Percentiles rank a stretch among this genome's conserved stretches.
Conservation (phyloP, 2,113 vertebrate species). For the Propithecus coquereli region DNA sequence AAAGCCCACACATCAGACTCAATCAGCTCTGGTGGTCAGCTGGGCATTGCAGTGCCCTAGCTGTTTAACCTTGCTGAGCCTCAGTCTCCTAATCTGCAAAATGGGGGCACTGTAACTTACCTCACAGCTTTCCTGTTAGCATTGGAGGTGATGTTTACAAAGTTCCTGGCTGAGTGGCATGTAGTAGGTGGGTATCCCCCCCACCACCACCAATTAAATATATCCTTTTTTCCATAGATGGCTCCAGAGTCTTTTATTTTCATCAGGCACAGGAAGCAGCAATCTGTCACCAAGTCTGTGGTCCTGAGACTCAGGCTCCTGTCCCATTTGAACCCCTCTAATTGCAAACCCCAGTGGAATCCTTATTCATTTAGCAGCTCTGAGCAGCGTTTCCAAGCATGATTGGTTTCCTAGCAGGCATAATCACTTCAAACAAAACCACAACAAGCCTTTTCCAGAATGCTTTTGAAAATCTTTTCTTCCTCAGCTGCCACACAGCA, state of each 20-base stretch:
- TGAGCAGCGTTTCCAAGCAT: not conserved
- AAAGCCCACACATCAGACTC: not conserved
- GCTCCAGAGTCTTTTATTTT: not conserved
- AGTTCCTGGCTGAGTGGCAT: not conserved
- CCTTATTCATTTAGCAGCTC: not conserved
- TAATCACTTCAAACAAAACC: constrained; percentile 64
- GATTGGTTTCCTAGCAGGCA: constrained; percentile 54
- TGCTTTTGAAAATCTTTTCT: constrained; percentile 57
- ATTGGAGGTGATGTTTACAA: not conserved
- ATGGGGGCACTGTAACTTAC: not conserved
- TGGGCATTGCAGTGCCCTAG: not conserved
- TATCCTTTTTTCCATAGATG: not conserved
- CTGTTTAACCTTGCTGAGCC: not conserved
- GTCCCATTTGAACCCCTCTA: constrained; percentile 2
- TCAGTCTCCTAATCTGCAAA: not conserved
- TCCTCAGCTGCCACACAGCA: constrained; percentile 43
- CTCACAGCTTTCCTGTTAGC: not conserved
- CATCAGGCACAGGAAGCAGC: not conserved
- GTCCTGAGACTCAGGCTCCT: constrained; percentile 21
- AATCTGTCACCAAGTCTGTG: not conserved
- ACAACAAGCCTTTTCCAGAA: not conserved
- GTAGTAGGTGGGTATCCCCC: not conserved
- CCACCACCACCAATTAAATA: not conserved
- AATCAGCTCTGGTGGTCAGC: not conserved
- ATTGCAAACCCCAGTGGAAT: constrained; percentile 46